Evolutionary conservation across 92 coral and sea anemone genomes (phyloP), one percentile per base, ranked within the genome.

Genomic region (Desmophyllum pertusum): DNA sequence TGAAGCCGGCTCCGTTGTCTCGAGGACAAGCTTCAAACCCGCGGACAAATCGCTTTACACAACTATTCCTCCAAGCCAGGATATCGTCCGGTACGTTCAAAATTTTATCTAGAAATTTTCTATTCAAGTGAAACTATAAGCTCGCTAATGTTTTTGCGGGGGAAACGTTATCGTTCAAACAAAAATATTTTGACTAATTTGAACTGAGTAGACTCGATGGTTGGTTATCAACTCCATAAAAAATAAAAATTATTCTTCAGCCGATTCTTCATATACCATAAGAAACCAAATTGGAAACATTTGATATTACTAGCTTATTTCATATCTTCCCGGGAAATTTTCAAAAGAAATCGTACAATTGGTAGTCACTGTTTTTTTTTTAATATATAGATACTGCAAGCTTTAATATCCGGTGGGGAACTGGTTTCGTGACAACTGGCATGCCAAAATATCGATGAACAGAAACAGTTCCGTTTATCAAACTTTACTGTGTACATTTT

Each of bases 41-140:
- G n/a, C 68, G 83, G 50, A 63, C 31, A 36, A 37, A 17, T 21
- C 76, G 40, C 5, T 15, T 31, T 2, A 6, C n/a, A 1, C 40
- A 50, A 3, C 77, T 48, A 30, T 61, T 80, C 25, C 66, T 36
- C 17, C 67, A 17, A 37, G 45, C 50, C 23, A 35, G 66, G 37
- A 37, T 52, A 1, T 69, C 48, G 8, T n/a, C 61, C 38, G 84
- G 84, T 80, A 80, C 18, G 84, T 45, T 25, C 0, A n/a, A 78
- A 41, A 27, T 9, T 29, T 59, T 13, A 10, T 78, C 38, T 42
- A 30, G 10, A 45, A 59, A 77, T 2, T 57, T 19, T 38, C 14
- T 4, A 11, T 36, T 7, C 10, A 35, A 67, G 6, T 17, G 73
- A 67, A 18, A 21, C 19, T 17, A 11, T n/a, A 36, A 31, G 71